Evolutionary conservation across 2,888 invertebrate genomes (phyloP).

Genomic region (Tachystola acroxantha): DNA sequence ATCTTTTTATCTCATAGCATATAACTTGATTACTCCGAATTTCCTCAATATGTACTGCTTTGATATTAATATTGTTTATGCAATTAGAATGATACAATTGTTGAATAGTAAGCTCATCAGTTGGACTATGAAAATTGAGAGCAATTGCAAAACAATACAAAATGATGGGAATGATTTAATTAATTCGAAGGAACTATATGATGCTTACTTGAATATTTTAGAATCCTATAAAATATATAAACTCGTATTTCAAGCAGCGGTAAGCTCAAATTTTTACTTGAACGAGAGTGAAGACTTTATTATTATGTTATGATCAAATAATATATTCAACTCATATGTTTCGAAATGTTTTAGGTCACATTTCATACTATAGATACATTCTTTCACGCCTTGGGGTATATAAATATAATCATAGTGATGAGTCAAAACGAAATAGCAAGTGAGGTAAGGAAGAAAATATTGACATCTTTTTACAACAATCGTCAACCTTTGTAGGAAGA

Average conservation of each 20-base stretch:
- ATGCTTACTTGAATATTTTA: constrained; percentile 9
- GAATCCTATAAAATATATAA: constrained; percentile 9
- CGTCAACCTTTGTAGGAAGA: no score
- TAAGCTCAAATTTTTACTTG: background rate
- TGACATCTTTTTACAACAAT: background rate
- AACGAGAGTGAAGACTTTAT: background rate
- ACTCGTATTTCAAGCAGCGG: constrained; percentile 7
- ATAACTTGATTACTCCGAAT: background rate
- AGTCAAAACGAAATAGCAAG: background rate
- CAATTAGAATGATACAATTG: background rate
- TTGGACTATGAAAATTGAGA: background rate
- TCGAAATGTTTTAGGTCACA: background rate
- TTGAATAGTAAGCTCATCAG: background rate
- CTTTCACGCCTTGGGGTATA: background rate
- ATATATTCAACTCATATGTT: no score
- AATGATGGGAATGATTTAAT: background rate
- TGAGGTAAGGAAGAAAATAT: constrained; percentile 1
- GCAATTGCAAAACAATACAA: background rate
- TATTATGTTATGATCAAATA: no score
- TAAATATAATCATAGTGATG: background rate
- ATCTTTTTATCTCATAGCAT: background rate
- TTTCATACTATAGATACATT: background rate
- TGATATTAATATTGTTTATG: background rate
- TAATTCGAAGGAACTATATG: constrained; percentile 5
- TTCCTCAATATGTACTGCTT: background rate